A percentile compares a stretch with the other conserved stretches of the same genome.
Evolutionary conservation across 2,888 invertebrate genomes (phyloP).

Genomic region (Notodonta dromedarius): DNA sequence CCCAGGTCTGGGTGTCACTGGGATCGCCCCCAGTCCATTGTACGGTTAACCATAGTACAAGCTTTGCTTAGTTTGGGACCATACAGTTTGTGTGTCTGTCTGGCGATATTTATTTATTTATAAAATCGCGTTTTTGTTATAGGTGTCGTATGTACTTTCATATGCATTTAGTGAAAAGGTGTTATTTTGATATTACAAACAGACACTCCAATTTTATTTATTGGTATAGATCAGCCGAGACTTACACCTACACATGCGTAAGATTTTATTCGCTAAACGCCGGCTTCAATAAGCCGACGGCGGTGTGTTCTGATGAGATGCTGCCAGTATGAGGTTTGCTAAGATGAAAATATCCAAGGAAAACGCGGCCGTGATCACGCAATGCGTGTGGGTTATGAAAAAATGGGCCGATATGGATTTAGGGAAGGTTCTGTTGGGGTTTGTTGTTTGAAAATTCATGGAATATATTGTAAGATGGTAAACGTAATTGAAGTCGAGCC

Average conservation of each 20-base stretch:
- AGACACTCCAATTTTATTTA: too few species aligned
- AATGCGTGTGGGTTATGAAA: conserved; percentile 13
- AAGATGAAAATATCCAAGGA: conserved; percentile 27
- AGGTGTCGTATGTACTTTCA: too few species aligned
- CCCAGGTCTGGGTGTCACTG: too few species aligned
- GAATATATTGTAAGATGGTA: neutral
- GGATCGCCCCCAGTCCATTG: too few species aligned
- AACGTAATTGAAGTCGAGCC: too few species aligned
- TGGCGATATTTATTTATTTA: too few species aligned
- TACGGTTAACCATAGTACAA: too few species aligned
- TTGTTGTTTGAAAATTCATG: neutral
- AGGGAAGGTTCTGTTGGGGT: neutral
- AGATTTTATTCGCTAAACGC: conserved; percentile 33
- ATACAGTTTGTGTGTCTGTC: too few species aligned
- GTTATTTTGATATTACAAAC: too few species aligned
- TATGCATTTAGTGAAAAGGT: too few species aligned
- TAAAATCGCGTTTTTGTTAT: too few species aligned
- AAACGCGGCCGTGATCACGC: conserved; percentile 21
- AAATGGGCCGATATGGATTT: neutral
- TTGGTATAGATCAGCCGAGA: neutral
- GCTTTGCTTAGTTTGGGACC: too few species aligned
- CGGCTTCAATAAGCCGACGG: conserved; percentile 33
- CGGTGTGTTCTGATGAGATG: conserved; percentile 45
- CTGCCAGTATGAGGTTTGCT: conserved; percentile 33
- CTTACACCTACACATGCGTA: conserved; percentile 6